A percentile compares a stretch with the other conserved stretches of the same genome.
Evolutionary conservation across 2,797 vertebrate species (phyloP).

Genomic region (Malurus leucopterus): DNA sequence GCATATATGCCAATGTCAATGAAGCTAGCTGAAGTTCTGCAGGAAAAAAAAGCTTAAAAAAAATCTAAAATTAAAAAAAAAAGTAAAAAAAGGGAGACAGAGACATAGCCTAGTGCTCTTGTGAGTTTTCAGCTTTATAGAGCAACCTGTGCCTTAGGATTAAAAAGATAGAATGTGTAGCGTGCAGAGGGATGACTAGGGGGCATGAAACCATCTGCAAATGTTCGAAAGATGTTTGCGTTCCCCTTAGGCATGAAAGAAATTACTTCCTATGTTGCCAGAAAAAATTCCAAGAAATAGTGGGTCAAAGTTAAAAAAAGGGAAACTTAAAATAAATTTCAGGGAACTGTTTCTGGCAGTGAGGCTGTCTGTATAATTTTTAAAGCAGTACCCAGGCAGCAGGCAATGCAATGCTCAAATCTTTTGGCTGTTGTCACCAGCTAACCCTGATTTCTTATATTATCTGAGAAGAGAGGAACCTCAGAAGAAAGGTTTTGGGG

Average conservation of each 20-base stretch:
- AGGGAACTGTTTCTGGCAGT: neutral
- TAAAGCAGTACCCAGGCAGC: neutral
- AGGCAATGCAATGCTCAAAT: neutral
- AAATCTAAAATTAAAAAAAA: rapidly evolving
- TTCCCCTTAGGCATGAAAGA: neutral
- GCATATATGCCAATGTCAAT: neutral
- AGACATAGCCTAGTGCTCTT: neutral
- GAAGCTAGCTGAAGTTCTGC: neutral
- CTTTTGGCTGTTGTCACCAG: neutral
- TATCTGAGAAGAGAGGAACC: neutral
- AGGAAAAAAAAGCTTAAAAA: neutral
- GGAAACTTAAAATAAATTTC: slow-evolving; percentile 18
- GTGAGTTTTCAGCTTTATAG: slow-evolving; percentile 3
- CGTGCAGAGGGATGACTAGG: slow-evolving; percentile 7
- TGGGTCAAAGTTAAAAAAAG: slow-evolving; percentile 9
- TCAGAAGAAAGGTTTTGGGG: neutral
- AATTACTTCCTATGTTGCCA: neutral
- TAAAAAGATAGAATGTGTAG: slow-evolving; percentile 10
- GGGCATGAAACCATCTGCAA: slow-evolving; percentile 35
- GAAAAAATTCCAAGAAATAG: neutral
- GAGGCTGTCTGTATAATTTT: neutral
- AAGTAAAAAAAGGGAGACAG: neutral
- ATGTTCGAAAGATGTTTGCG: neutral
- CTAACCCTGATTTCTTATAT: neutral
- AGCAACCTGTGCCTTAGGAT: slow-evolving; percentile 16